A percentile compares a stretch with the other conserved stretches of the same genome.
Evolutionary conservation across 2,113 vertebrate species (phyloP).

Genomic region (Nannospalax galili): DNA sequence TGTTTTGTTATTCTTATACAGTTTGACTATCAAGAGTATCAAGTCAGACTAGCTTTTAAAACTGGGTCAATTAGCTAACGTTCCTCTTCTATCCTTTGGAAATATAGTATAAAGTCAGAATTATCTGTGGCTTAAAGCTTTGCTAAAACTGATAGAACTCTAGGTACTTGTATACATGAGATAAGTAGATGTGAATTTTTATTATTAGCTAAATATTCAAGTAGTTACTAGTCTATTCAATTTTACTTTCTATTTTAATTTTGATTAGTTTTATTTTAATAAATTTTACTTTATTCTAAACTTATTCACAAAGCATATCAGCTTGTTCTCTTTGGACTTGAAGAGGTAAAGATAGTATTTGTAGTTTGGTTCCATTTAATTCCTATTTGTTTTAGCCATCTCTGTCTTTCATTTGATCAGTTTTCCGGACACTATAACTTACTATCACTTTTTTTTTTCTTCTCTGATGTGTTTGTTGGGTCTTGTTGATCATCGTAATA

Average conservation of each 20-base stretch:
- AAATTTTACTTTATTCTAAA: neutral
- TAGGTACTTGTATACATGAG: neutral
- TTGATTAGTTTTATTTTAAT: neutral
- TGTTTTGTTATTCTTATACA: neutral
- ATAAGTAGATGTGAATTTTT: neutral
- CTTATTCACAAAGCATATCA: neutral
- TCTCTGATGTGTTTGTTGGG: neutral
- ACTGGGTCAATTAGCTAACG: neutral
- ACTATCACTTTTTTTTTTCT: neutral
- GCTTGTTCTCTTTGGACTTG: neutral
- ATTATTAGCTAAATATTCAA: neutral
- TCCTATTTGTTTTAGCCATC: neutral
- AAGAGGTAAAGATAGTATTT: neutral
- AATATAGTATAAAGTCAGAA: neutral
- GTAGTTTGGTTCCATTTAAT: neutral
- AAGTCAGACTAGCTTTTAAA: neutral
- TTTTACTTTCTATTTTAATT: neutral
- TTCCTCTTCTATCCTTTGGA: neutral
- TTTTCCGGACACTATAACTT: too few relatives aligned
- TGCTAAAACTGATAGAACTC: neutral
- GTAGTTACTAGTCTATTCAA: rapidly evolving
- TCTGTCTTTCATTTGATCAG: neutral
- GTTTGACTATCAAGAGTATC: neutral
- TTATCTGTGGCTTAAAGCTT: neutral
- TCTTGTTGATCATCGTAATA: neutral